Conservation (phyloP, 2,888 invertebrate species). For the Lycaena phlaeas region DNA sequence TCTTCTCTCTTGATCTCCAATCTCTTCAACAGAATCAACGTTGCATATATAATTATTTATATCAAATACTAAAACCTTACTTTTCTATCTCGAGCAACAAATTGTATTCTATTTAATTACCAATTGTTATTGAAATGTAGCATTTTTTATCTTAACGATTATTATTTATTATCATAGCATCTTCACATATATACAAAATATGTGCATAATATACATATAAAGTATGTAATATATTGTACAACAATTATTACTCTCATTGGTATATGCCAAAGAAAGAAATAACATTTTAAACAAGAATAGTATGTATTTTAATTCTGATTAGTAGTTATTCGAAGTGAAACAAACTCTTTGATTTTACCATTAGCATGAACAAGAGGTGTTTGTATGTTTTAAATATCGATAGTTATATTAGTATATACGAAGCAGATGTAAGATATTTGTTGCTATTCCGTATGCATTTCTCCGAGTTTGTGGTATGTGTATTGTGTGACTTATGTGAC, state of each 20-base stretch:
- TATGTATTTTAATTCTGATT: neutral
- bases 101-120: too few species aligned
- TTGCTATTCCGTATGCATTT: constrained; percentile 3
- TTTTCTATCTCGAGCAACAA: too few species aligned
- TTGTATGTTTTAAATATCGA: neutral
- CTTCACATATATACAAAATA: neutral
- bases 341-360: neutral
- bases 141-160: too few species aligned
- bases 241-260: neutral
- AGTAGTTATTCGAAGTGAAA: neutral
- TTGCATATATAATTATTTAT: too few species aligned
- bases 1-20: too few species aligned
- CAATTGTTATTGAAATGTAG: neutral
- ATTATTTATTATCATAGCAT: neutral
- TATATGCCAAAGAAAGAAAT: neutral
- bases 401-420: neutral
- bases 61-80: too few species aligned
- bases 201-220: too few species aligned
- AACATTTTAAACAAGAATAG: neutral
- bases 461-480: neutral
- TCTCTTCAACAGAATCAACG: too few species aligned
- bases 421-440: neutral
- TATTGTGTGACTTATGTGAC: neutral
- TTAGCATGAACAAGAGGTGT: neutral
- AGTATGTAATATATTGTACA: neutral